A percentile compares a stretch with the other conserved stretches of the same genome.
phyloP scores from a whole-genome alignment of 1,140 invertebrate genomes.

The Drosophila lacteicornis region DNA sequence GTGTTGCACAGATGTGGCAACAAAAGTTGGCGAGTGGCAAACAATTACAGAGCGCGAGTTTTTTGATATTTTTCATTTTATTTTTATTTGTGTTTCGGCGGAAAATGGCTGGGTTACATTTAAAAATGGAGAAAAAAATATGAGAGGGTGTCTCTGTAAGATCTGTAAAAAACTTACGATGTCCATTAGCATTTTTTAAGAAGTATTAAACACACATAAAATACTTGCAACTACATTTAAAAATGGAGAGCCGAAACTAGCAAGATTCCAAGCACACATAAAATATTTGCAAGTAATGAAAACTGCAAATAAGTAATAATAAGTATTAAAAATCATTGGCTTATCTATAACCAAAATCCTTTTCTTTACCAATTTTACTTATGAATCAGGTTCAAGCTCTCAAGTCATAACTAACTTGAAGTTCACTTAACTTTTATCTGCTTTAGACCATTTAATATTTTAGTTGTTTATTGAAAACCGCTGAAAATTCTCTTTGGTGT shows the following conservation, averaged over 20 bases:
- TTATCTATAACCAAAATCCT: no score
- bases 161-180: neutral
- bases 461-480: neutral
- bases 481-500: neutral
- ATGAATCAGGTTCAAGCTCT: neutral
- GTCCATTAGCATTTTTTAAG: neutral
- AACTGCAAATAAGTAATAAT: no score
- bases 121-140: neutral
- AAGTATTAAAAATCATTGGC: no score
- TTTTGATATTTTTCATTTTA: neutral
- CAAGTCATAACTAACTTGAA: no score
- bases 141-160: neutral
- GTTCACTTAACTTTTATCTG: no score
- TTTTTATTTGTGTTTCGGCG: neutral
- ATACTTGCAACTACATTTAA: no score
- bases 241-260: no score
- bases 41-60: conserved; percentile 27
- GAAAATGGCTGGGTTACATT: neutral
- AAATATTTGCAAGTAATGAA: neutral
- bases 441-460: neutral
- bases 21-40: conserved; percentile 41
- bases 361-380: neutral
- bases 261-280: neutral
- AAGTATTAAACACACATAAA: neutral
- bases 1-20: conserved; percentile 49